Evolutionary conservation across 2,888 invertebrate species (phyloP), one percentile per base, ranked within the genome.

Genomic region (Perizoma flavofasciatum): DNA sequence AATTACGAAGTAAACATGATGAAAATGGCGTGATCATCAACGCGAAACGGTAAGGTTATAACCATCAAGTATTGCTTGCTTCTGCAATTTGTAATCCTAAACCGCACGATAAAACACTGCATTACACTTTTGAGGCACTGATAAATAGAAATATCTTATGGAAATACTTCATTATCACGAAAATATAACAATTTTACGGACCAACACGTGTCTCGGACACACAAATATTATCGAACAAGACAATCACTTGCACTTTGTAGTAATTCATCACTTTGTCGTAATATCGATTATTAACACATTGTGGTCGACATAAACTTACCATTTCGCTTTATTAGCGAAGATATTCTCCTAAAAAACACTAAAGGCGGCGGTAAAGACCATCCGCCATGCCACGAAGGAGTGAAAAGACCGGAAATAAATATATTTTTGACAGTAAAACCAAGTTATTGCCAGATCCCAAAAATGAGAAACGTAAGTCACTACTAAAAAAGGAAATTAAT

Each of bases 331-430:
- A 72, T 73, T 63, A 91, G 91, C 91, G 90, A 90, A 85, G 80
- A 74, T 79, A 79, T 88, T 81, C 89, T 89, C 89, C 86, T 79
- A 83, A 74, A 84, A 87, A 78, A 89, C 89, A 88, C 87, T 86
- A 86, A 73, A 71, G 63, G 79, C 86, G 89, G 88, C 77, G 87
- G 86, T 79, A 81, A 70, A 83, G 82, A 91, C 89, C 88, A 89
- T 91, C 91, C 90, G 90, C 92, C 92, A 92, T 92, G 92, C 92
- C 92, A 92, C 92, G 92, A 85, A 90, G 91, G 84, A 89, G 74
- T 90, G 79, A 90, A 92, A 92, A 88, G 92, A 88, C 91, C 91
- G 92, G 91, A 92, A 86, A 76, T 73, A 69, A 73, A 68, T 77
- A 60, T 43, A 63, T 71, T 75, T 81, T 74, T 89, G 88, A 86